Evolutionary conservation across 2,888 invertebrate genomes (phyloP).

Genomic region (Smittia aterrima): DNA sequence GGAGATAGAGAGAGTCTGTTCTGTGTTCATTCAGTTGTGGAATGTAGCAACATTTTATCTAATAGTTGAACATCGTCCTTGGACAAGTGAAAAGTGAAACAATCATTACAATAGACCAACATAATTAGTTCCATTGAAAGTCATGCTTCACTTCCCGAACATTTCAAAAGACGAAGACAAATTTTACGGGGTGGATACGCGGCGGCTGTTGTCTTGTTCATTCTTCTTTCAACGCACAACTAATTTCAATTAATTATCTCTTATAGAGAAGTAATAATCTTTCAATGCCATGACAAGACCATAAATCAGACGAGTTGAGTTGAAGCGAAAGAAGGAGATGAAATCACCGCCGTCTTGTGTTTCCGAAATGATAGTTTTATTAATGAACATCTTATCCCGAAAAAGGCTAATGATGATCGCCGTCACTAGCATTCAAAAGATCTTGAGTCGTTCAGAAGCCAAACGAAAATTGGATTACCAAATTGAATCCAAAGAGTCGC

Average conservation of each 20-base stretch:
- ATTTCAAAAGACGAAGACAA: not conserved
- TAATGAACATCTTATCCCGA: slow-evolving; percentile 1
- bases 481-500: not conserved
- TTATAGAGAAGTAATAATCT: slow-evolving; percentile 30
- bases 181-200: not conserved
- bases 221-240: slow-evolving; percentile 12
- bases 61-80: not conserved
- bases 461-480: not conserved
- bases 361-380: slow-evolving; percentile 1
- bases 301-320: slow-evolving; percentile 25
- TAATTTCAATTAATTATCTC: slow-evolving; percentile 41
- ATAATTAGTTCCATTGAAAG: not conserved
- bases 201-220: not conserved
- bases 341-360: not conserved
- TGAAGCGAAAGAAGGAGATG: not conserved
- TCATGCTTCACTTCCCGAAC: not conserved
- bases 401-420: slow-evolving; percentile 20
- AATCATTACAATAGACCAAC: not conserved
- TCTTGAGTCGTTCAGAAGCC: not conserved
- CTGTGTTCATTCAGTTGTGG: not conserved
- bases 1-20: not conserved
- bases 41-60: not conserved
- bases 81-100: not conserved
- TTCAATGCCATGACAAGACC: slow-evolving; percentile 8
- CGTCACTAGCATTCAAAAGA: not conserved